Evolutionary conservation across 1,140 invertebrate genomes (phyloP).

Genomic region (Heliconius melpomene): DNA sequence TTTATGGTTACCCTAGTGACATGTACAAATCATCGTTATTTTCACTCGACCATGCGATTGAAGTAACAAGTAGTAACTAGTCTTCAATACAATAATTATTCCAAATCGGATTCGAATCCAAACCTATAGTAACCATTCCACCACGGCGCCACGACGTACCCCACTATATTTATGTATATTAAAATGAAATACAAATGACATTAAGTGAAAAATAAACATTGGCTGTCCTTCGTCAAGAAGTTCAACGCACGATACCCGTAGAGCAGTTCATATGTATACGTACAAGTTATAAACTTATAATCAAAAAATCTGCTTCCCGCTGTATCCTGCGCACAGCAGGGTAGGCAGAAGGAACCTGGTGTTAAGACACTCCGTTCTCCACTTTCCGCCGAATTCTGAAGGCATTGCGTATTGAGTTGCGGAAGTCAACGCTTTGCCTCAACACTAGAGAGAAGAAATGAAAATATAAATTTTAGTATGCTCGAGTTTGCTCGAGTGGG

Average conservation of each 20-base stretch:
- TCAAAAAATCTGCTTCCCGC: not conserved
- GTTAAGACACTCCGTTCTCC: not conserved
- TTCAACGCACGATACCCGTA: conserved; percentile 50
- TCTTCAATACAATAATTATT: too few species aligned
- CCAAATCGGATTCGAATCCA: too few species aligned
- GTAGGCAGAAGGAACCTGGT: not conserved
- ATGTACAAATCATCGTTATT: too few species aligned
- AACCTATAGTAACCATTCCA: too few species aligned
- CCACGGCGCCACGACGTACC: not conserved
- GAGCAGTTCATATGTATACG: not conserved
- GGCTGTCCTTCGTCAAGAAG: conserved; percentile 43
- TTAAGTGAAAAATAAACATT: conserved; percentile 44
- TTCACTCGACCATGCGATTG: too few species aligned
- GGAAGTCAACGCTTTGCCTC: not conserved
- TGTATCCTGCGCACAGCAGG: not conserved
- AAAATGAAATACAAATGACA: conserved; percentile 30
- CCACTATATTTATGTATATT: not conserved
- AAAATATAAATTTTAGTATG: too few species aligned
- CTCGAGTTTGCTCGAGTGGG: too few species aligned
- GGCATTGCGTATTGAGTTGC: too few species aligned
- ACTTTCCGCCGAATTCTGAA: not conserved
- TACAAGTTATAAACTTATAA: not conserved
- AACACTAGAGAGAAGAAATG: not conserved
- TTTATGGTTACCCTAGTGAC: too few species aligned
- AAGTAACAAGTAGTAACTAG: too few species aligned